Evolutionary conservation across 1,140 invertebrate genomes (phyloP), one percentile per base, ranked within the genome.

Genomic region (Leptinotarsa texana): DNA sequence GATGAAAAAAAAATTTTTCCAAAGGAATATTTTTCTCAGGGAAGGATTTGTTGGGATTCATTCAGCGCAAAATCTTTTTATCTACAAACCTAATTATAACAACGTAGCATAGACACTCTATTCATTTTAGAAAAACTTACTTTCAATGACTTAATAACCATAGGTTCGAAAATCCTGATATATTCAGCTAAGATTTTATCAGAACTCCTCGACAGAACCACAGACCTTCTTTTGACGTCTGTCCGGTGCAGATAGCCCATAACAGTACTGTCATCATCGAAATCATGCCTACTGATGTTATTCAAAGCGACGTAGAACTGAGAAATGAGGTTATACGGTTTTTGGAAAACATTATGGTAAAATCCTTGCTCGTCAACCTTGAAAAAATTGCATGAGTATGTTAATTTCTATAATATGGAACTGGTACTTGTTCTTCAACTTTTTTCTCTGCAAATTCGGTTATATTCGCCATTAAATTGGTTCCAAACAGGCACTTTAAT

Each of bases 141-240:
- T 86, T 92, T 93, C 77, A 95, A 85, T 57, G 93, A 91, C 83
- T 94, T 94, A 78, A 97, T 95, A 4, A 97, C 95, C 84, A 97
- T 91, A 0, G 94, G 93, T 83, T 97, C 95, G 86, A 97, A 96
- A 49, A 96, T 87, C 72, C 93, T 88, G 72, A 97, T 96, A 81
- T 94, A 96, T 33, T 90, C 90, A 24, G 91, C 92, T 74, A 96
- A 89, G 73, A 91, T 90, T 80, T 91, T 91, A 84, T 91, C 91
- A 0, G 88, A 82, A 69, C 82, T 85, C 71, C 86, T 88, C 48
- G 87, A 83, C 0, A 84, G 79, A 21, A 83, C 80, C 8, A 82
- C 80, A 13, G 84, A 76, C 77, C 87, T 88, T 76, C 87, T 87
- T 82, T 71, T 88, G 80, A 74, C 80, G 27, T 82, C 86, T 83